Evolutionary conservation across 2,888 invertebrate genomes (phyloP).

Genomic region (Panzeria rudis): DNA sequence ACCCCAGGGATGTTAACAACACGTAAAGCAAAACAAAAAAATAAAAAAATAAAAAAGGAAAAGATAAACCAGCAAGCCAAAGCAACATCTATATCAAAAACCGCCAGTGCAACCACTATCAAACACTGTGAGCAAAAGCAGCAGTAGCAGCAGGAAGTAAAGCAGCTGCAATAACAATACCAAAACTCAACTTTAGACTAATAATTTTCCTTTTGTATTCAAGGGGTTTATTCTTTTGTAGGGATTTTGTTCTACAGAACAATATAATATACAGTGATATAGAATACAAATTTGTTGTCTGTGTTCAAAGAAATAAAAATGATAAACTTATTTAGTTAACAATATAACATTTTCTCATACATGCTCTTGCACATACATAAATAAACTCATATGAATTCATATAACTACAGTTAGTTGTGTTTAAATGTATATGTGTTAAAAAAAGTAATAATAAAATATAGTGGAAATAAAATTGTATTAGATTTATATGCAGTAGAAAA

Average conservation of each 20-base stretch:
- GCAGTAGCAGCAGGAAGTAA: conserved; percentile 55
- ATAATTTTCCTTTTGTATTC: conserved; percentile 49
- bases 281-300: conserved; percentile 40
- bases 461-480: conserved; percentile 48
- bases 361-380: conserved; percentile 1
- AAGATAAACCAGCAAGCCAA: not conserved
- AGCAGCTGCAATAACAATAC: conserved; percentile 23
- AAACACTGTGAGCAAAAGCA: conserved; percentile 7
- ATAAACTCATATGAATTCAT: conserved; percentile 16
- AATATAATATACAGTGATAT: not conserved
- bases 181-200: conserved; percentile 40
- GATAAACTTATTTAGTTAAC: conserved; percentile 66
- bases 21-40: conserved; percentile 49
- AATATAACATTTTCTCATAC: conserved; percentile 45
- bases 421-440: conserved; percentile 37
- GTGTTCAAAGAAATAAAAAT: conserved; percentile 55
- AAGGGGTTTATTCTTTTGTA: not conserved
- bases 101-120: conserved; percentile 12
- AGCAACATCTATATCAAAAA: conserved; percentile 20
- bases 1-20: conserved; percentile 71
- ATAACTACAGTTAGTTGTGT: conserved; percentile 10
- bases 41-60: not conserved
- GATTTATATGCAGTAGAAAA: conserved; percentile 53
- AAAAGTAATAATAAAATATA: conserved; percentile 53
- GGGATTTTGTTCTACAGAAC: not conserved